A percentile compares a stretch with the other conserved stretches of the same genome.
These are phyloP conservation scores for Drosophila eohydei DNA, from an alignment of 2,888 invertebrate species.

Conservation along the genomic window DNA sequence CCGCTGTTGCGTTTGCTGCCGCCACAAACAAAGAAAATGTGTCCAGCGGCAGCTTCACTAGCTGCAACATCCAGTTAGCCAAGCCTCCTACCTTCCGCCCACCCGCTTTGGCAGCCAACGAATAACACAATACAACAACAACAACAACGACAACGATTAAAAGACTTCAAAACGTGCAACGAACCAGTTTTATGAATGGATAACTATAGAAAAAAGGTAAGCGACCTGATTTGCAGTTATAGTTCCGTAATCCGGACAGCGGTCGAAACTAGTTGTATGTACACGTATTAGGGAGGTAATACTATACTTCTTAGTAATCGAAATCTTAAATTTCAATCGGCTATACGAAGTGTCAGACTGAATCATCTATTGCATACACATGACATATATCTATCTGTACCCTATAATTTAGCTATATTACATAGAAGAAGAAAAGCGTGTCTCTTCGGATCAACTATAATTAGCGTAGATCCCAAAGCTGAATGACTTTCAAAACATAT, in stretches of 20 bases:
- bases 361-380: background rate
- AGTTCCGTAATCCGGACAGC: background rate
- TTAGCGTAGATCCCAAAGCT: constrained; percentile 27
- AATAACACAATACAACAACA: constrained; percentile 20
- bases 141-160: constrained; percentile 4
- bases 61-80: constrained; percentile 29
- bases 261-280: background rate
- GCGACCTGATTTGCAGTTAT: constrained; percentile 29
- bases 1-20: constrained; percentile 74
- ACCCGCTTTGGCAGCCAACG: constrained; percentile 33
- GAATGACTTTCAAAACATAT: constrained; percentile 49
- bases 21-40: constrained; percentile 72
- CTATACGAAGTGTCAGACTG: background rate
- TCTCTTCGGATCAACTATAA: constrained; percentile 20
- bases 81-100: constrained; percentile 41
- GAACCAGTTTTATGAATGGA: constrained; percentile 79
- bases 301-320: background rate
- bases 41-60: constrained; percentile 46
- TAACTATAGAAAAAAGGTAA: constrained; percentile 84
- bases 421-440: background rate
- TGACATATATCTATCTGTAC: background rate
- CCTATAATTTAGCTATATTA: background rate
- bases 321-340: background rate
- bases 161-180: constrained; percentile 32
- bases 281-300: background rate